These are phyloP conservation scores for Ips typographus DNA, from an alignment of 1,140 invertebrate genomes.

Conservation along the genomic window DNA sequence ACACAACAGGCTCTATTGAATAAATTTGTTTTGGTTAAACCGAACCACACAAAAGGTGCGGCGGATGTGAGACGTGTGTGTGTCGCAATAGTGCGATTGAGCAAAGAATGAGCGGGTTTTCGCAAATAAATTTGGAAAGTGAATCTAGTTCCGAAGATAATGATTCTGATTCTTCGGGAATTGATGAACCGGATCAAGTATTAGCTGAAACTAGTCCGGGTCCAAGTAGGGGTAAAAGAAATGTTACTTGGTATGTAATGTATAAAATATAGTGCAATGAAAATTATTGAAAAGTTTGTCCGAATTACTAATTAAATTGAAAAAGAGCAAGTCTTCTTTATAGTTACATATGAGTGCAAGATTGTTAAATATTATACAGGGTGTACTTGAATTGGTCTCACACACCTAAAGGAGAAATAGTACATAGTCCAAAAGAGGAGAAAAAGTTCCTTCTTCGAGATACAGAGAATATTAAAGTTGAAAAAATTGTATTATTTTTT, in stretches of 20 bases:
- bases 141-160: constrained; percentile 28
- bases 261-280: no score
- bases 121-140: not conserved
- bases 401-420: no score
- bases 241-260: constrained; percentile 5
- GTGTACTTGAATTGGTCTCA: no score
- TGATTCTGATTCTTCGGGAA: constrained; percentile 1
- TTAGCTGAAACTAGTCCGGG: not conserved
- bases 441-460: no score
- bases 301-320: no score
- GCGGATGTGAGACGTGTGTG: not conserved
- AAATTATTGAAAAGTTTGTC: no score
- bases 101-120: not conserved
- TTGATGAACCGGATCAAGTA: constrained; percentile 14
- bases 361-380: not conserved
- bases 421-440: no score
- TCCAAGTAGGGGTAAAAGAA: constrained; percentile 14
- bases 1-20: constrained; percentile 6
- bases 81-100: not conserved
- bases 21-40: not conserved
- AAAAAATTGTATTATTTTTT: no score
- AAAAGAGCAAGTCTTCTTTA: no score
- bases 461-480: no score
- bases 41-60: no score
- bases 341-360: not conserved